phyloP scores from a whole-genome alignment of 2,888 invertebrate genomes.

The Brachyptera risi region DNA sequence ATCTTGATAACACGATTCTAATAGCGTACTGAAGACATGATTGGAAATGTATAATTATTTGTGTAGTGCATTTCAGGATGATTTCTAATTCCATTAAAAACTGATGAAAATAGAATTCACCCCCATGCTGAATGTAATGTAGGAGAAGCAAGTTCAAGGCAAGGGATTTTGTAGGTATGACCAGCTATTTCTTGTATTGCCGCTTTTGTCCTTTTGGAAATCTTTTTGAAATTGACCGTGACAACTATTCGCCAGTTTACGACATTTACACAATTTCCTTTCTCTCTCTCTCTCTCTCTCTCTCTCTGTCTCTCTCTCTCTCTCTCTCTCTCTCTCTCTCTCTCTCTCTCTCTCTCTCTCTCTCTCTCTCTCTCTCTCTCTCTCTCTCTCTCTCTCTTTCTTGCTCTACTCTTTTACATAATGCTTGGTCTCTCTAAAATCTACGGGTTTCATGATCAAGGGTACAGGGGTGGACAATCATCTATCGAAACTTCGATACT shows the following conservation, averaged over 20 bases:
- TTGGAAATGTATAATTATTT: no score
- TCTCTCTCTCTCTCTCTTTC: not conserved
- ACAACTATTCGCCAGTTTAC: slow-evolving; percentile 20
- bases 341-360: not conserved
- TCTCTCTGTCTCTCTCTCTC: not conserved
- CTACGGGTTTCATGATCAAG: no score
- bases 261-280: slow-evolving; percentile 19
- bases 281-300: not conserved
- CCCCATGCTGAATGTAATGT: not conserved
- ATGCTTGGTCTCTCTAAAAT: no score
- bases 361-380: slow-evolving; percentile 5
- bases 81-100: no score
- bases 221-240: slow-evolving; percentile 21
- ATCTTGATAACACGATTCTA: no score
- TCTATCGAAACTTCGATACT: no score
- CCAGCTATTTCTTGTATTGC: slow-evolving; percentile 14
- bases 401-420: slow-evolving; percentile 1
- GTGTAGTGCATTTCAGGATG: no score
- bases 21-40: no score
- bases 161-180: slow-evolving; percentile 15
- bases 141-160: slow-evolving; percentile 8
- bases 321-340: not conserved
- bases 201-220: not conserved
- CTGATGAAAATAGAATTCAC: not conserved
- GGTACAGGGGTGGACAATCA: no score